phyloP scores from a whole-genome alignment of 2,113 vertebrate species.

The Micronycteris hirsuta region DNA sequence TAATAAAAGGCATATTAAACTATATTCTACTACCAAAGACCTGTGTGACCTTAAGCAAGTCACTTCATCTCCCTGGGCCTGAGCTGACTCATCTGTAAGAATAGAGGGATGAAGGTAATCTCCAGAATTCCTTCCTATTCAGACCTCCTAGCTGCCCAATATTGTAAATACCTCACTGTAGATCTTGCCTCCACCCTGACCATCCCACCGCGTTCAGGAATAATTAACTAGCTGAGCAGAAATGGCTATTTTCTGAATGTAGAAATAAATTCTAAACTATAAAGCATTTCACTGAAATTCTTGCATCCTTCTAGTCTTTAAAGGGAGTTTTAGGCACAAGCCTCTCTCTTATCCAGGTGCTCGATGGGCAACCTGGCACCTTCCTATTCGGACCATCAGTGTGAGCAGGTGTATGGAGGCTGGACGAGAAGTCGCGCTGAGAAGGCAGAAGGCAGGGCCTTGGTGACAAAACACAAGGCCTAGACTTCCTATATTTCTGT shows the following conservation, averaged over 20 bases:
- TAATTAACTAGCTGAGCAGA: neutral
- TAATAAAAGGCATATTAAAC: neutral
- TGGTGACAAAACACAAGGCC: neutral
- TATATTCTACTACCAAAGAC: neutral
- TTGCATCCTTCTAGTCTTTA: slow-evolving; percentile 1
- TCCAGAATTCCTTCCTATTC: neutral
- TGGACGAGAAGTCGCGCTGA: neutral
- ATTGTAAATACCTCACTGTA: neutral
- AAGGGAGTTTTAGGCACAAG: neutral
- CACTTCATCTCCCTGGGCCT: neutral
- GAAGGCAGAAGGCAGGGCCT: neutral
- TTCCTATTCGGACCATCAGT: neutral
- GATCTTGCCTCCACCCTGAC: neutral
- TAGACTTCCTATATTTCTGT: neutral
- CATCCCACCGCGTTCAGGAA: neutral
- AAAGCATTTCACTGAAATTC: neutral
- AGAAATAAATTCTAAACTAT: neutral
- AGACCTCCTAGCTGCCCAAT: neutral
- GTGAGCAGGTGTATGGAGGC: too few relatives aligned
- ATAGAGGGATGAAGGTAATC: neutral
- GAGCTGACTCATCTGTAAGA: neutral
- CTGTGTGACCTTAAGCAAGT: neutral
- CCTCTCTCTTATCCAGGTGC: neutral
- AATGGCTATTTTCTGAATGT: neutral
- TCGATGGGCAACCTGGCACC: neutral